These are phyloP conservation scores for Heterohyrax brucei DNA, from an alignment of 2,797 vertebrate species.

Conservation along the genomic window DNA sequence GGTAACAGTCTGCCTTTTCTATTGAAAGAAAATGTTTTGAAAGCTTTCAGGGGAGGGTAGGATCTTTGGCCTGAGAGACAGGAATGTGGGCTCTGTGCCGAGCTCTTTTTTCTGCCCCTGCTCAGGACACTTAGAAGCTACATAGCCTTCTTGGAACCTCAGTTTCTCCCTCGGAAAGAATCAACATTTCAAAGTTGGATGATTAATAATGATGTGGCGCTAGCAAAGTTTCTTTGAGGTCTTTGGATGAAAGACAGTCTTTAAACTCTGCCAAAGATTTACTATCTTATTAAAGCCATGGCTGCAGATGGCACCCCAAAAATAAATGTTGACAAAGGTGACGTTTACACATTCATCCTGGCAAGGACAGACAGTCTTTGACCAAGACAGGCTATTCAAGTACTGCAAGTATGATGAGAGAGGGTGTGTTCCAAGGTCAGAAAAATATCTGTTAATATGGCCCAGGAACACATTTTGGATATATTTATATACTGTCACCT, in stretches of 20 bases:
- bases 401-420: conserved; percentile 52
- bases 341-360: conserved; percentile 70
- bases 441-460: conserved; percentile 51
- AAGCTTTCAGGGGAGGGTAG: background rate
- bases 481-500: conserved; percentile 10
- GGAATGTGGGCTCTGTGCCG: conserved; percentile 77
- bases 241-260: conserved; percentile 84
- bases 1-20: conserved; percentile 70
- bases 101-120: conserved; percentile 52
- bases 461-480: conserved; percentile 50
- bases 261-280: conserved; percentile 81
- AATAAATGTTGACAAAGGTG: conserved; percentile 78
- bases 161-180: conserved; percentile 80
- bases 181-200: conserved; percentile 54
- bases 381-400: conserved; percentile 33
- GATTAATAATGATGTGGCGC: conserved; percentile 80
- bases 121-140: conserved; percentile 74
- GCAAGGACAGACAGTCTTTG: conserved; percentile 5
- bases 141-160: conserved; percentile 73
- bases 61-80: conserved; percentile 39
- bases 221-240: conserved; percentile 84
- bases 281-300: conserved; percentile 80
- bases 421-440: conserved; percentile 48
- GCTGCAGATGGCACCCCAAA: conserved; percentile 21
- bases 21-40: conserved; percentile 69